A percentile compares a stretch with the other conserved stretches of the same genome.
These are phyloP conservation scores for Drosophila mimica DNA, from an alignment of 2,888 invertebrate species.

Conservation along the genomic window DNA sequence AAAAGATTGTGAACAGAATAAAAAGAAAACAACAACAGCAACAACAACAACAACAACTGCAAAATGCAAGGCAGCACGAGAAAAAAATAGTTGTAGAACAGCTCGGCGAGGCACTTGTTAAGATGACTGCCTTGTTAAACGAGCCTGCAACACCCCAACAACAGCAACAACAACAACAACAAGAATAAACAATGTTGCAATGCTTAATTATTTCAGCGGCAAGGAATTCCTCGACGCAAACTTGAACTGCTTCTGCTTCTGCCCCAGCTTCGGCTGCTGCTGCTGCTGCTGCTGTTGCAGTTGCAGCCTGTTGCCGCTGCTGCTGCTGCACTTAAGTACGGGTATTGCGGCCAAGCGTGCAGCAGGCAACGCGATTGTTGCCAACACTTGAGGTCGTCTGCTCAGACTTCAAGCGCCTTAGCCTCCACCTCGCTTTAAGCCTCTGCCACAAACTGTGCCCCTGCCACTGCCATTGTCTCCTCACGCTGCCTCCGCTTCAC, in stretches of 20 bases:
- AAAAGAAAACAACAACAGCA: conserved; percentile 11
- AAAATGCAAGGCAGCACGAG: conserved; percentile 31
- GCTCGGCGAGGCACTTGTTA: conserved; percentile 75
- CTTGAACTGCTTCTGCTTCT: conserved; percentile 74
- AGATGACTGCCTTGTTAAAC: conserved; percentile 80
- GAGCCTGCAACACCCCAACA: conserved; percentile 79
- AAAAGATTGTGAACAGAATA: conserved; percentile 17
- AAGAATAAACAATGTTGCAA: conserved; percentile 80
- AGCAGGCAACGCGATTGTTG: conserved; percentile 68
- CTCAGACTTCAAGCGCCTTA: conserved; percentile 31
- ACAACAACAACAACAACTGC: conserved; percentile 11
- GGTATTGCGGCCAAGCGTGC: conserved; percentile 67
- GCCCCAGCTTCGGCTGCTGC: conserved; percentile 37
- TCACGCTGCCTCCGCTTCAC: conserved; percentile 25
- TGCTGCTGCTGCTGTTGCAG: conserved; percentile 36
- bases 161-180: conserved; percentile 43
- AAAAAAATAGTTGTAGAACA: conserved; percentile 68
- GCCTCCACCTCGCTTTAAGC: conserved; percentile 17
- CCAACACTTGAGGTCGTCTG: conserved; percentile 78
- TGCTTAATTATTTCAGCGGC: conserved; percentile 81
- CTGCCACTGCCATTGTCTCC: neutral
- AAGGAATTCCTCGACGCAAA: conserved; percentile 78
- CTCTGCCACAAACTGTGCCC: conserved; percentile 1
- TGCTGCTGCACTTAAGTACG: conserved; percentile 53
- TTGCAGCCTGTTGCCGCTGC: conserved; percentile 40